Base-by-base conservation (phyloP, 2,797 vertebrate genomes). In the Dendrocincla tyrannina region DNA sequence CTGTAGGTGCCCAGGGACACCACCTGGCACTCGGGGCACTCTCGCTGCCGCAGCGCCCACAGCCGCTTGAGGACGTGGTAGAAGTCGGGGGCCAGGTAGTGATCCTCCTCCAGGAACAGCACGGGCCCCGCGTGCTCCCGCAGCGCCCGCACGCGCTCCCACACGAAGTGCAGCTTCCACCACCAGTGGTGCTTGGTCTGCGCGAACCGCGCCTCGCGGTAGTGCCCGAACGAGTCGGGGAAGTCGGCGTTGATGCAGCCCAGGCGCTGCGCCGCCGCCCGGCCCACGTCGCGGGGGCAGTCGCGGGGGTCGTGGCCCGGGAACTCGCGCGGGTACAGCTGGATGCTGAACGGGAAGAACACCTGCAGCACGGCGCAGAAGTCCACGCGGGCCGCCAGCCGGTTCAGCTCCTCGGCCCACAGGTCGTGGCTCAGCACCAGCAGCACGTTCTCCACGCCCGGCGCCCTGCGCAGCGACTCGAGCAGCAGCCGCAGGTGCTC, bases 131-230 rank as follows among this genome's bases (percentile, higher is more conserved):
- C 93, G 91, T 99, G 98, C 44, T 98, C 98, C 60, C 98, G 98
- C 66, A 99, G 97, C 25, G 96, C 97, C 60, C 97, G 98, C n/a
- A 99, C 98, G 79, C 99, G 97, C 93, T 99, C 99, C 99, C 99
- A 99, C 5, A 99, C 99, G 92, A 99, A 99, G 96, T 99, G 99
- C 96, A 99, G 97, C 98, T 99, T 99, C 99, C 99, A 99, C 99
- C 99, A 99, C 99, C 99, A 99, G 95, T 99, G 99, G 97, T 99
- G 99, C 97, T 99, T 99, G 95, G 99, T 99, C 97, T 99, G 99
- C 16, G 99, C 99, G 97, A 99, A 99, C 68, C 98, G 98, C 37
- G 99, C 99, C 96, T 99, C 99, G 7, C 99, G 98, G 96, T 99
- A 99, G 97, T 99, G 99, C 88, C 99, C 99, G 50, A 99, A 99